phyloP scores from a whole-genome alignment of 2,797 vertebrate species.

The Ptychobarbus kaznakovi region DNA sequence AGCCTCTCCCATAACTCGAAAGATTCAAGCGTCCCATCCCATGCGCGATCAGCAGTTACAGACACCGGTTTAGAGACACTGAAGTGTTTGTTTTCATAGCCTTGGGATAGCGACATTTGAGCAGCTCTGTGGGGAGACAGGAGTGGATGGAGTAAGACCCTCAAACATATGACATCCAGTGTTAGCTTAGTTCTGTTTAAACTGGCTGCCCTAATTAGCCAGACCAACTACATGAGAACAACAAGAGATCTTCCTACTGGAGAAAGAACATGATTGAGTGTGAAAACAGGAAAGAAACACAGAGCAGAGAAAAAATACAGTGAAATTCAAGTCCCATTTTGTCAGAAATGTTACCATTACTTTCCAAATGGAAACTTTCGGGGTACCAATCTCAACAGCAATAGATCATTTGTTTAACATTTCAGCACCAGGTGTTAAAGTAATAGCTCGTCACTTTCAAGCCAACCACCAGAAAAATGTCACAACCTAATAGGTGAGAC shows the following conservation, averaged over 20 bases:
- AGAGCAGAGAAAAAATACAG: not conserved
- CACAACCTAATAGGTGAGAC: slow-evolving; percentile 31
- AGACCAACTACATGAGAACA: slow-evolving; percentile 26
- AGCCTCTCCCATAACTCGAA: slow-evolving; percentile 17
- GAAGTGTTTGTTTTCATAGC: slow-evolving; percentile 71
- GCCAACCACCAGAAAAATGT: slow-evolving; percentile 35
- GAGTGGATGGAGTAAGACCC: slow-evolving; percentile 31
- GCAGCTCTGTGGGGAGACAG: slow-evolving; percentile 40
- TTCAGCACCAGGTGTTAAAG: slow-evolving; percentile 58
- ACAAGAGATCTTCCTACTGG: not conserved
- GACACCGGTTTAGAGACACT: slow-evolving; percentile 62
- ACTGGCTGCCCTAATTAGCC: slow-evolving; percentile 27
- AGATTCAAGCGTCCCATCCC: slow-evolving; percentile 57
- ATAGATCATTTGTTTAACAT: slow-evolving; percentile 53
- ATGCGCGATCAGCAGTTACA: slow-evolving; percentile 64
- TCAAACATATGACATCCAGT: slow-evolving; percentile 26
- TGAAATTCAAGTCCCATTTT: slow-evolving; percentile 10
- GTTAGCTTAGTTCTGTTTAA: slow-evolving; percentile 33
- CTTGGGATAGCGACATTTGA: slow-evolving; percentile 58
- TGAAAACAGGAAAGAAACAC: slow-evolving; percentile 26
- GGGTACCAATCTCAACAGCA: slow-evolving; percentile 42
- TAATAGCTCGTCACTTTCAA: slow-evolving; percentile 50
- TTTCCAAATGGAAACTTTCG: slow-evolving; percentile 39
- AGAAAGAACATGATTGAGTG: not conserved
- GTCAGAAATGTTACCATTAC: slow-evolving; percentile 31